Percentiles rank a stretch among this genome's conserved stretches.
Conservation (phyloP, 2,888 invertebrate genomes). For the Zhuqinia jingwanae region DNA sequence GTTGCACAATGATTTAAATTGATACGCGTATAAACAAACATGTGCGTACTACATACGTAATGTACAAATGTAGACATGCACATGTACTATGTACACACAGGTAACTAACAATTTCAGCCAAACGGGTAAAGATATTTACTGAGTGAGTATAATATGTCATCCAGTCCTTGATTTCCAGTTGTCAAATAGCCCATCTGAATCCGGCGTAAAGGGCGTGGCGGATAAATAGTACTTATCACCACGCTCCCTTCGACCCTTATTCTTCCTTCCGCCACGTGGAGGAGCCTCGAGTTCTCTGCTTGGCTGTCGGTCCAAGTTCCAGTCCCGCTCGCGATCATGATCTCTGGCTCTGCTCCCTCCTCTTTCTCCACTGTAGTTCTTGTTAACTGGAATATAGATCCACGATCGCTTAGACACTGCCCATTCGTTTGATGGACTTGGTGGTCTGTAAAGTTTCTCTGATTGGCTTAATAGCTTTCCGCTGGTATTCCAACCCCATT, state of each 20-base stretch:
- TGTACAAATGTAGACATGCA: no score
- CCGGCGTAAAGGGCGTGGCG: constrained; percentile 48
- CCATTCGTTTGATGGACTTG: not conserved
- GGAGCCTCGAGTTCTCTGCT: constrained; percentile 23
- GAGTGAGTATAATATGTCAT: not conserved
- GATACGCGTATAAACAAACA: not conserved
- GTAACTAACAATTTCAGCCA: no score
- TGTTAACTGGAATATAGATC: not conserved
- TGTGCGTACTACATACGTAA: no score
- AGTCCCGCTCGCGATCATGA: constrained; percentile 26
- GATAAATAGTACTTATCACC: constrained; percentile 39
- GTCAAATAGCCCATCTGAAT: constrained; percentile 61
- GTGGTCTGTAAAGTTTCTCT: constrained; percentile 56
- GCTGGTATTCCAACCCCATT: constrained; percentile 42
- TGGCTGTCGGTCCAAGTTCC: no score
- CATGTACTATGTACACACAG: no score
- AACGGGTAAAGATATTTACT: no score
- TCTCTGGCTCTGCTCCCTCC: not conserved
- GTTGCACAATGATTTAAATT: not conserved
- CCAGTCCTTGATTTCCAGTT: constrained; percentile 50
- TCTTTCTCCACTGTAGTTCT: not conserved
- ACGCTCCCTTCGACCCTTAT: no score
- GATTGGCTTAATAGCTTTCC: constrained; percentile 47
- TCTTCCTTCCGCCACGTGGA: no score
- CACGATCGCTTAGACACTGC: not conserved